These are phyloP conservation scores for Chiloscyllium plagiosum DNA, from an alignment of 2,113 vertebrate genomes.

Conservation along the genomic window DNA sequence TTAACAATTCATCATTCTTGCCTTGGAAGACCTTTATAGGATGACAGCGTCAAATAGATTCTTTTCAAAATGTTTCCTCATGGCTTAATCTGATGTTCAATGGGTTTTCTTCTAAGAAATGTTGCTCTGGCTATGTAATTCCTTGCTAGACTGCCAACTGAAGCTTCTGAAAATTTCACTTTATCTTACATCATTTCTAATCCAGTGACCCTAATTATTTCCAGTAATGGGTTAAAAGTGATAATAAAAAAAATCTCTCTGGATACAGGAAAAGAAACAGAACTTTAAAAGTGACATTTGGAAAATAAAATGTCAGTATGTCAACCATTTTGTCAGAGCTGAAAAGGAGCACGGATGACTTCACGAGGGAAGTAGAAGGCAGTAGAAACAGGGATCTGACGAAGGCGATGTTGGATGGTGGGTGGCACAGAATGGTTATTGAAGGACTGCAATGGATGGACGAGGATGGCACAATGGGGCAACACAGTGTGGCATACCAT, in stretches of 20 bases:
- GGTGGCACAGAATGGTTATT: too few species aligned
- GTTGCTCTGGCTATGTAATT: not conserved
- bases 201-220: not conserved
- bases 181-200: not conserved
- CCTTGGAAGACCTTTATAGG: not conserved
- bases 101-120: not conserved
- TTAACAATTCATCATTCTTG: conserved; percentile 5
- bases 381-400: too few species aligned
- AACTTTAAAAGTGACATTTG: too few species aligned
- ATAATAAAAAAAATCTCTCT: not conserved
- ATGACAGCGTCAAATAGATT: not conserved
- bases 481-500: too few species aligned
- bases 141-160: not conserved
- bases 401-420: too few species aligned
- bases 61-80: not conserved
- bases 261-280: not conserved
- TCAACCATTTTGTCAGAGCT: too few species aligned
- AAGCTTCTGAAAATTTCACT: not conserved
- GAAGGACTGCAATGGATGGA: too few species aligned
- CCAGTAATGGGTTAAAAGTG: not conserved
- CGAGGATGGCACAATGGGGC: too few species aligned
- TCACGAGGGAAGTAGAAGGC: too few species aligned
- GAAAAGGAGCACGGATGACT: too few species aligned
- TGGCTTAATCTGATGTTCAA: conserved; percentile 3
- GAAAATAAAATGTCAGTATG: too few species aligned